Evolutionary conservation across 1,140 invertebrate genomes (phyloP), one percentile per base, ranked within the genome.

Genomic region (Meloidogyne chitwoodi): DNA sequence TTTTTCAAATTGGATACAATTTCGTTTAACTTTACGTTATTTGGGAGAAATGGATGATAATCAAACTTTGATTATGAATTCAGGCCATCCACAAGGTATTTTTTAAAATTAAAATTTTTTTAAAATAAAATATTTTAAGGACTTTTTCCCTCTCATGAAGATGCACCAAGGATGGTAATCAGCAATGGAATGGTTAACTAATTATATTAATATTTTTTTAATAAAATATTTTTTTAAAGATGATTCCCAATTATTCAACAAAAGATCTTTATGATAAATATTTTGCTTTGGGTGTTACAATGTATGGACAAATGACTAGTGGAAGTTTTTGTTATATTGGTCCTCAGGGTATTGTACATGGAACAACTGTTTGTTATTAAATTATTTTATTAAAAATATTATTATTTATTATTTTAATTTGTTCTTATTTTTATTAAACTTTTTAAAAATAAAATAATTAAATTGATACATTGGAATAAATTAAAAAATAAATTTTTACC

Each of bases 321-420:
- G 91, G 91, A 16, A 91, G 90, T 82, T 92, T 89, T 83, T 92
- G 91, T 80, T 92, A 92, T 84, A 92, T 92, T 78, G 92, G 91
- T 27, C 91, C 91, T 8, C 91, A 92, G 83, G 91, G 91, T 8
- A 92, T 92, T 76, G 91, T 92, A 22, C 91, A 92, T 85, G 91
- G 91, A 27, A 92, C 91, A 4, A 91, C 91, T 64, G 91, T 92
- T 87, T 83, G 88, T 86, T 48, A 56, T 62, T 19, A 27, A 22
- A n/a, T 19, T 29, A 41, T 26, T 10, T 11, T 27, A 38, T n/a
- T n/a, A n/a, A n/a, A n/a, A n/a, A n/a, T n/a, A n/a, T n/a, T n/a
- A n/a, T n/a, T n/a, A n/a, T n/a, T n/a, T n/a, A n/a, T n/a, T n/a
- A n/a, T n/a, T n/a, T n/a, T n/a, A n/a, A n/a, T n/a, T n/a, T n/a